A percentile compares a stretch with the other conserved stretches of the same genome.
Conservation (phyloP, 2,888 invertebrate species). For the Pollenia amentaria region DNA sequence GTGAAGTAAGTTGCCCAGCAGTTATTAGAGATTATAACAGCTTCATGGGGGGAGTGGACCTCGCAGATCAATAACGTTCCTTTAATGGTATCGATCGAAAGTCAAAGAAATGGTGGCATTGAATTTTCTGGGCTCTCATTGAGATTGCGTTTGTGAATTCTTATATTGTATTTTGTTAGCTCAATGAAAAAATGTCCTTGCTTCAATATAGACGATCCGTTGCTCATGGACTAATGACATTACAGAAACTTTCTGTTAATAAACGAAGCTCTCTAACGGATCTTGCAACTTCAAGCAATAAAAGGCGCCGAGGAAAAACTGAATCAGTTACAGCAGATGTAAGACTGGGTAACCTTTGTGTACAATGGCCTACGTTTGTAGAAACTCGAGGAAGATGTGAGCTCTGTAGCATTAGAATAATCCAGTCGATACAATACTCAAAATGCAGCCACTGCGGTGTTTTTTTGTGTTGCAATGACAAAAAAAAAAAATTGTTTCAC, state of each 20-base stretch:
- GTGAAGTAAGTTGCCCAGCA: conserved; percentile 40
- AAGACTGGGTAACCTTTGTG: conserved; percentile 3
- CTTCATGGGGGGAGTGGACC: conserved; percentile 61
- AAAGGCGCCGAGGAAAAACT: too few species aligned
- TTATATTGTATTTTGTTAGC: too few species aligned
- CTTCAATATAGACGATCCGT: too few species aligned
- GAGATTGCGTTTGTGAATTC: too few species aligned
- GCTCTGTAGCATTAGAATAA: conserved; percentile 16
- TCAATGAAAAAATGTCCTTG: too few species aligned
- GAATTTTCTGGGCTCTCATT: too few species aligned
- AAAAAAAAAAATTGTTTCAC: background rate
- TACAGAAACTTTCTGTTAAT: too few species aligned
- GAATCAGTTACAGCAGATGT: conserved; percentile 15
- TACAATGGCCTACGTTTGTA: background rate
- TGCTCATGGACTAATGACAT: too few species aligned
- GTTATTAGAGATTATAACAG: conserved; percentile 57
- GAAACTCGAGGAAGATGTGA: background rate
- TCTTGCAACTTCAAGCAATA: too few species aligned
- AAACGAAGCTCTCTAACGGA: too few species aligned
- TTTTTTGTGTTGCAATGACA: conserved; percentile 19
- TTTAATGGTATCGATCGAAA: background rate
- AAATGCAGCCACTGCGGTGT: conserved; percentile 1
- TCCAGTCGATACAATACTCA: background rate
- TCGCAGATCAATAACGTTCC: conserved; percentile 58
- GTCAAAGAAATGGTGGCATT: conserved; percentile 5